These are phyloP conservation scores for Spicauda simplicius DNA, from an alignment of 2,888 invertebrate species.

Conservation along the genomic window DNA sequence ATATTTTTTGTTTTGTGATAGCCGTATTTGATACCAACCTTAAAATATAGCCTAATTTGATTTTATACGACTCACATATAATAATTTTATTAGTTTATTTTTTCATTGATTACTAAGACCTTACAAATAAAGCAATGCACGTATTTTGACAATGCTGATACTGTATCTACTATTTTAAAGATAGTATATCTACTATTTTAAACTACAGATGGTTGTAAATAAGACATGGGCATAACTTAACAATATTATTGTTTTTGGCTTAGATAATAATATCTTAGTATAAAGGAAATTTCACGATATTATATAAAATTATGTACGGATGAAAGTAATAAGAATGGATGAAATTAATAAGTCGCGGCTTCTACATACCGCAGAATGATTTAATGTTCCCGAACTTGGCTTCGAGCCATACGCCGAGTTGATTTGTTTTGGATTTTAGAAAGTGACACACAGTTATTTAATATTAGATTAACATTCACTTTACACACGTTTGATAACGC, in stretches of 20 bases:
- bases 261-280: background rate
- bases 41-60: no score
- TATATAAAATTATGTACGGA: slow-evolving; percentile 20
- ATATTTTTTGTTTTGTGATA: no score
- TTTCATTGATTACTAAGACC: no score
- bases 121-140: no score
- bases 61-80: no score
- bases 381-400: slow-evolving; percentile 67
- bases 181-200: no score
- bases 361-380: slow-evolving; percentile 67
- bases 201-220: no score
- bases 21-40: no score
- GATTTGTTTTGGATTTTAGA: slow-evolving; percentile 58
- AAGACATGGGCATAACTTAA: background rate
- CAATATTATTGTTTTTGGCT: background rate
- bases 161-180: no score
- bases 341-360: slow-evolving; percentile 62
- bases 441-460: slow-evolving; percentile 34
- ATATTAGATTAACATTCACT: slow-evolving; percentile 21
- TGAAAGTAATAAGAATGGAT: slow-evolving; percentile 28
- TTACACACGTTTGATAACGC: slow-evolving; percentile 11
- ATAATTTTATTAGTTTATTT: no score
- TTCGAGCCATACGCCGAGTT: slow-evolving; percentile 62
- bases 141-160: no score
- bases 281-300: slow-evolving; percentile 12